Percentiles rank a stretch among this genome's conserved stretches.
phyloP scores from a whole-genome alignment of 1,140 invertebrate genomes.

The Matsumurasca onukii region DNA sequence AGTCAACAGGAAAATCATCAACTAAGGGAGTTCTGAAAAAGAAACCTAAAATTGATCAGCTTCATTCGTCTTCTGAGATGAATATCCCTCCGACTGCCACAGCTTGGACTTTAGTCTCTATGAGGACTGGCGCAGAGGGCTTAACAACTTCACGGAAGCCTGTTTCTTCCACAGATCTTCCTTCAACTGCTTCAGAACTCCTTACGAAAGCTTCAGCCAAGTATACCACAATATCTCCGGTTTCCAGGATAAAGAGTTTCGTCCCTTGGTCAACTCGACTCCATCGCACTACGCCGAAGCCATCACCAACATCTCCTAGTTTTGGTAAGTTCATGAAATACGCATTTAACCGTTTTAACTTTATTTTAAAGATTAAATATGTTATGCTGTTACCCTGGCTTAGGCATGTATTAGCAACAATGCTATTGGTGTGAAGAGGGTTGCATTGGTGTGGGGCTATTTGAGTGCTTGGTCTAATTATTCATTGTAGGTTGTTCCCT shows the following conservation, averaged over 20 bases:
- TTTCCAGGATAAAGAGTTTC: slow-evolving; percentile 11
- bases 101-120: background rate
- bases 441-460: no score
- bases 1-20: background rate
- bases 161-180: background rate
- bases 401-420: no score
- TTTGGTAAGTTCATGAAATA: background rate
- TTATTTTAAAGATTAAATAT: no score
- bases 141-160: background rate
- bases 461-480: no score
- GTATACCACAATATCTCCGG: background rate
- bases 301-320: background rate
- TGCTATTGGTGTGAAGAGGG: no score
- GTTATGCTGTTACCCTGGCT: no score
- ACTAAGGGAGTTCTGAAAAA: background rate
- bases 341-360: background rate
- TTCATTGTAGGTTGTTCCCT: no score
- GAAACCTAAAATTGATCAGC: background rate
- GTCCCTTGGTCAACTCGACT: slow-evolving; percentile 12
- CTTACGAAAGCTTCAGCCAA: background rate
- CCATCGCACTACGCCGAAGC: background rate
- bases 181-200: background rate
- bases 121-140: background rate
- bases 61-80: background rate
- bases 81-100: slow-evolving; percentile 9